phyloP scores from a whole-genome alignment of 2,888 invertebrate genomes.

The Strigamia crassipes region DNA sequence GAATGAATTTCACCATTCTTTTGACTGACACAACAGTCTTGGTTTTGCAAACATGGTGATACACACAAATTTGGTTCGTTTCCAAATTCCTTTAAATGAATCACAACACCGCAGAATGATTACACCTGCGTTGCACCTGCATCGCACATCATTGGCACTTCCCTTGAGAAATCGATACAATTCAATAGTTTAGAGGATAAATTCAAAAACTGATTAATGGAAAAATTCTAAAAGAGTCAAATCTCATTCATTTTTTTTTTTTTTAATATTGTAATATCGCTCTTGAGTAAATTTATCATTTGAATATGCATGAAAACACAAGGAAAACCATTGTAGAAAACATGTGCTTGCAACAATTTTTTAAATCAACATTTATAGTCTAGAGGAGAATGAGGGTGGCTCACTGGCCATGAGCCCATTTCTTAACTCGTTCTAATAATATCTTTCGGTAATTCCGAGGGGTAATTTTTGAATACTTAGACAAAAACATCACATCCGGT shows the following conservation, averaged over 20 bases:
- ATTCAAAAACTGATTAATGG: neutral
- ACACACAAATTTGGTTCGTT: neutral
- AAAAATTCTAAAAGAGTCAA: neutral
- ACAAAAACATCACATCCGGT: constrained; percentile 22
- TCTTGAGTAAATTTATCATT: neutral
- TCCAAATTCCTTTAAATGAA: constrained; percentile 18
- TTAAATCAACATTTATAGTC: neutral
- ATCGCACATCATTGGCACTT: constrained; percentile 3
- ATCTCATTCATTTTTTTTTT: neutral
- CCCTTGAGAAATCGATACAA: neutral
- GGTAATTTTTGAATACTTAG: constrained; percentile 9
- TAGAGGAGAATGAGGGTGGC: neutral
- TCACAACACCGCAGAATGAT: neutral
- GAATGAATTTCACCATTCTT: neutral
- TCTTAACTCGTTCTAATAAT: neutral
- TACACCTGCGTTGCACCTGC: constrained; percentile 13
- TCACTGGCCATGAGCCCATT: constrained; percentile 14
- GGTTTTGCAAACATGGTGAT: neutral
- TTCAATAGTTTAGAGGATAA: neutral
- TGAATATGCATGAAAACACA: neutral
- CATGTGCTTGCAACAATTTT: neutral
- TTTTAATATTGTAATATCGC: neutral
- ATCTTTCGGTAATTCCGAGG: neutral
- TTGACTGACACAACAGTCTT: neutral
- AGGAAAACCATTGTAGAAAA: neutral